These are phyloP conservation scores for Syngnathus rostellatus DNA, from an alignment of 2,797 vertebrate species.

Conservation along the genomic window DNA sequence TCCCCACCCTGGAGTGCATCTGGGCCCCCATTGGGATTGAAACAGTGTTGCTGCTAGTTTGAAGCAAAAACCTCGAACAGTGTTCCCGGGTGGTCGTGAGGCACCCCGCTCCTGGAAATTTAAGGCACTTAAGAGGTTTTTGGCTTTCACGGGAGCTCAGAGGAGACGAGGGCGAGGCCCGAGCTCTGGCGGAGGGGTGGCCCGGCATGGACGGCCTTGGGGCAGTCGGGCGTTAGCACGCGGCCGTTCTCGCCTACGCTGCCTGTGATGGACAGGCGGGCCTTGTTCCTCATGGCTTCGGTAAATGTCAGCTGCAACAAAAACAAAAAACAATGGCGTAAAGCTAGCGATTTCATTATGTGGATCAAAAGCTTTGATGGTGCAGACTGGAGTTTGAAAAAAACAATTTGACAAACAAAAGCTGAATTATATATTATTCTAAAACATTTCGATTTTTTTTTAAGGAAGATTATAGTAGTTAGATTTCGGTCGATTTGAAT, in stretches of 20 bases:
- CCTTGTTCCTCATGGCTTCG: conserved; percentile 99
- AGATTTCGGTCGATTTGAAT: no score
- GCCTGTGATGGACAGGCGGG: conserved; percentile 96
- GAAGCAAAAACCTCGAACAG: neutral
- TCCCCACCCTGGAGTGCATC: neutral
- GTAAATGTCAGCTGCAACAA: conserved; percentile 87
- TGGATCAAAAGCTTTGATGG: neutral
- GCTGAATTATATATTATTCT: no score
- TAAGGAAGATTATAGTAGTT: no score
- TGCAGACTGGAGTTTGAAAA: conserved; percentile 27
- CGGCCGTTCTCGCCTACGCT: conserved; percentile 97
- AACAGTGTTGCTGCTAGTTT: neutral
- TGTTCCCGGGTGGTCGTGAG: neutral
- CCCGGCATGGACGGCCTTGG: conserved; percentile 92
- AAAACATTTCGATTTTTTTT: no score
- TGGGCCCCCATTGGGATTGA: neutral
- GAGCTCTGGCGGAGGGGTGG: conserved; percentile 93
- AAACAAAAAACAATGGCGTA: conserved; percentile 21
- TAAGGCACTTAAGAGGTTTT: conserved; percentile 96
- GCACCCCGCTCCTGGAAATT: neutral
- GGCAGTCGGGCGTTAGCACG: conserved; percentile 95
- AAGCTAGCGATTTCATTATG: neutral
- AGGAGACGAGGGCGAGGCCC: conserved; percentile 95
- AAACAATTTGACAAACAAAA: neutral
- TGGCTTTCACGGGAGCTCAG: conserved; percentile 99